Base-by-base conservation (phyloP, 1,140 invertebrate genomes). In the Pachyrhynchus sulphureomaculatus region DNA sequence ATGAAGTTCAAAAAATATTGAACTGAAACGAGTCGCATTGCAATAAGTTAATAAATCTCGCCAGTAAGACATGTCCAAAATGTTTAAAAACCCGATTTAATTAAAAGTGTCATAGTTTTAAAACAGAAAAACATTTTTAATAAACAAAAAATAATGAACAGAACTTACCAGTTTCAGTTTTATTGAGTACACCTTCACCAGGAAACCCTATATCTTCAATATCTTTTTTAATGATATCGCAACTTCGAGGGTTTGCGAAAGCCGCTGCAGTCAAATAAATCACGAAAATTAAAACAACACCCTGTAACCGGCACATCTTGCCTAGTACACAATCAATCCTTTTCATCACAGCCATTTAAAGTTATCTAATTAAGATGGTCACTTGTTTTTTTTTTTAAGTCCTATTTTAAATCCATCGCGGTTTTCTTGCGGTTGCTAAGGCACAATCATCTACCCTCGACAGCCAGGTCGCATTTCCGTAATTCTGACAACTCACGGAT, bases 301-400 rank as follows among this genome's bases (percentile, higher is more conserved):
- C 51, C 51, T 63, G 59, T 55, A 53, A 48, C 36, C 54, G 58
- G 42, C 53, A 56, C 60, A 62, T 56, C 21, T 49, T 49, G n/a
- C 39, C 51, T 54, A 36, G 45, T 15, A 49, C 53, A 65, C 59
- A 24, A 59, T 55, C 54, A 59, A 57, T 57, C 41, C 49, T 62
- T 18, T 61, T 26, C 36, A 60, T 66, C 64, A 66, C 64, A 66
- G 64, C 64, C 64, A 66, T 59, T 48, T 37, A 39, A n/a, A 51
- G 37, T 20, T 32, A 44, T 5, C 29, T 47, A 34, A 33, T 33
- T 15, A 34, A 51, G 20, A 60, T 52, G 20, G 51, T 24, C 45
- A 42, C 37, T 51, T 48, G 37, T 42, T 37, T 32, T 32, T 24
- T 4, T 9, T 24, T 24, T 47, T 39, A 21, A 10, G 17, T 15